Base-by-base conservation (phyloP, 2,797 vertebrate genomes). In the Nasua narica region DNA sequence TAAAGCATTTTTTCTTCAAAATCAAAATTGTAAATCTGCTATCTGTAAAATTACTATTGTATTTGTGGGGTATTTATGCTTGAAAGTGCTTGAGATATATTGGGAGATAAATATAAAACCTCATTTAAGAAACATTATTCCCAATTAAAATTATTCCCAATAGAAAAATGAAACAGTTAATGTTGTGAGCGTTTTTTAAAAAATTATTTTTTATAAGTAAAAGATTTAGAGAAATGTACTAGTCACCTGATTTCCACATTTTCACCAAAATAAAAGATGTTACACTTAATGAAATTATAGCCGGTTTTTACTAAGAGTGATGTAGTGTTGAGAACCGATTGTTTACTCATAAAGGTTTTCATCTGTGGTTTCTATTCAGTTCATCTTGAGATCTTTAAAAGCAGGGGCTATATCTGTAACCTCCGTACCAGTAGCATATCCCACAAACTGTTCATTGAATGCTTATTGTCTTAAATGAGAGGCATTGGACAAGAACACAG, bases 121-220 rank as follows among this genome's bases (percentile, higher is more conserved):
- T 56, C 4, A 10, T 70, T 86, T 82, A 79, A 54, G n/a, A 95
- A 56, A 37, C 0, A 37, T 74, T 69, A 93, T 69, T 69, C 48
- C n/a, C n/a, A n/a, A n/a, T n/a, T 88, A 35, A 93, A 93, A 54
- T 32, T 9, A 88, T 60, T 70, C 7, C 8, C 14, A 90, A 25
- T 58, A 50, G 58, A 94, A 86, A 92, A 88, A 3, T 27, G 5
- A 78, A 37, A 2, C 6, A 90, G 14, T 87, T 43, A 40, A 70
- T 77, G 15, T 60, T 18, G 4, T 91, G 21, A 87, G 0, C 0
- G 27, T 76, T 77, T 3, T 14, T 56, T 77, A 62, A 70, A 70
- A 81, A 91, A 79, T 85, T 85, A 40, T 76, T 95, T 58, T 87
- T 65, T 88, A 48, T 48, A 15, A 50, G 16, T 54, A 50, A 85